phyloP scores from a whole-genome alignment of 2,888 invertebrate genomes.

The Apodemia zela region DNA sequence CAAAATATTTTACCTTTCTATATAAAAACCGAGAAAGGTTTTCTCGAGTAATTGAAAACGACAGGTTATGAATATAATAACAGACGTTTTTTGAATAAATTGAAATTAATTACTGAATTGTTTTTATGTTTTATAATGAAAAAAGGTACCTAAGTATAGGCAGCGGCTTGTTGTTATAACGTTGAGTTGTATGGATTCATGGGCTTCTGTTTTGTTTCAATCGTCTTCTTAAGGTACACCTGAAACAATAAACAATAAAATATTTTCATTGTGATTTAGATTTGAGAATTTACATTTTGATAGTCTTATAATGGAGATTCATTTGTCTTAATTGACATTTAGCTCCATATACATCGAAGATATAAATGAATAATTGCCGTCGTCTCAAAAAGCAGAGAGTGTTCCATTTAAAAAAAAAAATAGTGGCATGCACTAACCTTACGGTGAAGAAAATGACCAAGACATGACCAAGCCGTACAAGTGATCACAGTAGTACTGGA shows the following conservation, averaged over 20 bases:
- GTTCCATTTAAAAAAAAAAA: no score
- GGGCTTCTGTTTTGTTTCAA: conserved; percentile 41
- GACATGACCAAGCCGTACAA: no score
- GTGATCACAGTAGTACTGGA: no score
- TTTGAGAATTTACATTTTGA: background rate
- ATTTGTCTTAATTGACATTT: background rate
- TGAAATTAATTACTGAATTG: conserved; percentile 13
- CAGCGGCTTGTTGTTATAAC: conserved; percentile 69
- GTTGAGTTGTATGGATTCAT: conserved; percentile 51
- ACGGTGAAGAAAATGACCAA: no score
- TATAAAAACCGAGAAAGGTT: background rate
- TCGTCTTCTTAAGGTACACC: conserved; percentile 39
- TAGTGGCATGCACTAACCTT: no score
- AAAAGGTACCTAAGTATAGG: conserved; percentile 61
- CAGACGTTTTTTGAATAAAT: background rate
- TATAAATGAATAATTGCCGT: no score
- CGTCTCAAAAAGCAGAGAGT: no score
- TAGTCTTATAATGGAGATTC: background rate
- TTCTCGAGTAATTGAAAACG: background rate
- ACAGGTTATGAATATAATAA: background rate
- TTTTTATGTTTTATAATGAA: background rate
- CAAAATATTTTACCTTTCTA: background rate
- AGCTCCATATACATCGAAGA: background rate
- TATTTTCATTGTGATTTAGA: conserved; percentile 12
- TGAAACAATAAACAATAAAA: conserved; percentile 54